Percentiles rank a stretch among this genome's conserved stretches.
Conservation (phyloP, 1,140 invertebrate species). For the Charaxes varanes region DNA sequence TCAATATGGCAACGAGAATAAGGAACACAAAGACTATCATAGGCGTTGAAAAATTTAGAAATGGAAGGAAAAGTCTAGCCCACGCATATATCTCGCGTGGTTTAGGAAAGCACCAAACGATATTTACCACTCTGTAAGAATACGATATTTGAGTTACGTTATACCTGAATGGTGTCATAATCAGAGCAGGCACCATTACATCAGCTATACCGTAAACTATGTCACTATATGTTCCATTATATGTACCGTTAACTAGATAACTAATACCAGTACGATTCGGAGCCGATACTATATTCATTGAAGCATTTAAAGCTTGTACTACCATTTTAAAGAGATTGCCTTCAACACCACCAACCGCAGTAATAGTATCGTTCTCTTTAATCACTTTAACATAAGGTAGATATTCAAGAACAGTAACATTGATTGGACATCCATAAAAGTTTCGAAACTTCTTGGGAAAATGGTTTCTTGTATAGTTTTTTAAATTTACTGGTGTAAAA, state of each 20-base stretch:
- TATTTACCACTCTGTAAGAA: slow-evolving; percentile 22
- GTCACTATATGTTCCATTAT: slow-evolving; percentile 21
- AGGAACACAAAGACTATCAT: slow-evolving; percentile 26
- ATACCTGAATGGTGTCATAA: slow-evolving; percentile 27
- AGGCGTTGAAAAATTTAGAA: slow-evolving; percentile 25
- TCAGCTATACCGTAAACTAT: slow-evolving; percentile 30
- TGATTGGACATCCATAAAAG: slow-evolving; percentile 40
- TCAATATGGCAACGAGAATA: slow-evolving; percentile 18
- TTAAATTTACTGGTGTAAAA: slow-evolving; percentile 21
- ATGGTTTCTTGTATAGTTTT: slow-evolving; percentile 8
- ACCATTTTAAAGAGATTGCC: slow-evolving; percentile 28
- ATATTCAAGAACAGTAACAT: slow-evolving; percentile 19
- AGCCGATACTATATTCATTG: slow-evolving; percentile 23
- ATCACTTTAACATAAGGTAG: slow-evolving; percentile 26
- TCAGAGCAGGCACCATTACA: slow-evolving; percentile 26
- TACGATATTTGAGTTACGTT: slow-evolving; percentile 24
- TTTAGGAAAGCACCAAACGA: slow-evolving; percentile 36
- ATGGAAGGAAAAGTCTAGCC: slow-evolving; percentile 39
- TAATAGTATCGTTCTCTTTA: slow-evolving; percentile 20
- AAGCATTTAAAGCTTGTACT: slow-evolving; percentile 30
- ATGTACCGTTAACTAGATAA: slow-evolving; percentile 19
- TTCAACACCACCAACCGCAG: slow-evolving; percentile 29
- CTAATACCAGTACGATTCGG: slow-evolving; percentile 12
- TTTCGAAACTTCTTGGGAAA: slow-evolving; percentile 43
- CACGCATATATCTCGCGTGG: slow-evolving; percentile 36